phyloP scores from a whole-genome alignment of 1,140 invertebrate genomes.

The Arctopsyche grandis region DNA sequence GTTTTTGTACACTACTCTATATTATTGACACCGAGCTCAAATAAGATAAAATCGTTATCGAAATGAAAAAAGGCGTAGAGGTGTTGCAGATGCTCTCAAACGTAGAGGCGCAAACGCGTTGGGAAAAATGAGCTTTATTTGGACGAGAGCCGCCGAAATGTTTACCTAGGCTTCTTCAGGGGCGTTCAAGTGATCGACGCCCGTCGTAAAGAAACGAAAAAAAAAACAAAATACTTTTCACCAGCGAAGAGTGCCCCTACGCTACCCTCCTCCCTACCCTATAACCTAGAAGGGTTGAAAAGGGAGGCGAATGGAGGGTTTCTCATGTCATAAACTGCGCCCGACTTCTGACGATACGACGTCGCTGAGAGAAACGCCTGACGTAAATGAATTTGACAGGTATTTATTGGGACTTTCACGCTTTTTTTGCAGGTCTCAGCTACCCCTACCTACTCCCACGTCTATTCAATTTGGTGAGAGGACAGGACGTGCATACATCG shows the following conservation, averaged over 20 bases:
- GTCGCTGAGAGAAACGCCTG: conserved; percentile 23
- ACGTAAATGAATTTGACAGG: conserved; percentile 43
- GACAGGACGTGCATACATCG: too few relatives aligned
- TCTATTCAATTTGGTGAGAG: too few relatives aligned
- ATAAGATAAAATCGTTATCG: background rate
- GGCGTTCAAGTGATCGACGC: conserved; percentile 39
- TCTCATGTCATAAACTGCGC: conserved; percentile 21
- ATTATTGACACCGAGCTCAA: too few relatives aligned
- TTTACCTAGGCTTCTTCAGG: conserved; percentile 25
- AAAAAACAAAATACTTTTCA: conserved; percentile 37
- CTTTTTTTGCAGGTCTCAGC: background rate
- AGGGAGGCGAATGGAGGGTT: background rate
- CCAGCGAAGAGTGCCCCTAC: background rate
- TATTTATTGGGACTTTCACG: conserved; percentile 36
- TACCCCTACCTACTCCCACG: background rate
- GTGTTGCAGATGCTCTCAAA: background rate
- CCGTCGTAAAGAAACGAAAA: conserved; percentile 33
- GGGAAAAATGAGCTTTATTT: conserved; percentile 38
- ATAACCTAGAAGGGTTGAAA: background rate
- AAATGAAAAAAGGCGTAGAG: background rate
- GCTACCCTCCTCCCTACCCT: background rate
- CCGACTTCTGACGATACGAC: conserved; percentile 30
- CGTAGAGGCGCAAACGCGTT: background rate
- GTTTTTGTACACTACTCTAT: too few relatives aligned
- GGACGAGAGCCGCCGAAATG: conserved; percentile 18